phyloP scores from a whole-genome alignment of 2,888 invertebrate species.

The Paralinhomoeus sp. region DNA sequence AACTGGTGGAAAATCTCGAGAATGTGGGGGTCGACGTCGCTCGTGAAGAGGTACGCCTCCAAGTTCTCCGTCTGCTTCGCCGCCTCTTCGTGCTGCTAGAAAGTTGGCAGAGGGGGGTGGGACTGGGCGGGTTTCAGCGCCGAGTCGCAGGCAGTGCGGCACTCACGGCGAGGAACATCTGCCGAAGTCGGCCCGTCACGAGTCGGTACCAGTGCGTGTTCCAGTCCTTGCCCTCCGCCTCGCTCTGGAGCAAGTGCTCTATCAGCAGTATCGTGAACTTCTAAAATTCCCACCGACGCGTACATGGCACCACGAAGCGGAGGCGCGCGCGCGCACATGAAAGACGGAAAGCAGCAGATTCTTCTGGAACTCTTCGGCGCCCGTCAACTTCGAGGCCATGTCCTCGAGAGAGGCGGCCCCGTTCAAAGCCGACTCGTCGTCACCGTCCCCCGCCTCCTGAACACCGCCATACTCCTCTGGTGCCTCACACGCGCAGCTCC shows the following conservation, averaged over 20 bases:
- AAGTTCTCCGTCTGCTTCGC: conserved; percentile 83
- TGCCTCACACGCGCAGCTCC: background rate
- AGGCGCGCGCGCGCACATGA: conserved; percentile 10
- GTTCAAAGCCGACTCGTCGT: background rate
- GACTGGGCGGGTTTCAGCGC: no score
- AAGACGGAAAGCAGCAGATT: conserved; percentile 15
- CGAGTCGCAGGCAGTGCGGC: no score
- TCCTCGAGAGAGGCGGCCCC: background rate
- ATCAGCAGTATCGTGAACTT: conserved; percentile 91
- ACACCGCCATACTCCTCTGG: background rate
- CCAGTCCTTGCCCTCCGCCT: conserved; percentile 72
- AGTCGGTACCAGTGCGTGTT: conserved; percentile 86
- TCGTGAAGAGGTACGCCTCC: conserved; percentile 81
- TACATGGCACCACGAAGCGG: background rate
- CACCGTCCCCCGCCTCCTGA: background rate
- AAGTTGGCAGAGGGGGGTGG: no score
- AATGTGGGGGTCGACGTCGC: conserved; percentile 81
- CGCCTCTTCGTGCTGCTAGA: conserved; percentile 87
- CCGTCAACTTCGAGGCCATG: background rate
- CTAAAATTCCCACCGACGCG: conserved; percentile 26
- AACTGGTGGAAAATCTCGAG: conserved; percentile 92
- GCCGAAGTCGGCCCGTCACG: conserved; percentile 75
- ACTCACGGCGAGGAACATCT: conserved; percentile 66
- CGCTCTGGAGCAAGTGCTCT: conserved; percentile 74
- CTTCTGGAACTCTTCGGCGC: conserved; percentile 9